Conservation (phyloP, 2,113 vertebrate genomes). For the Gobius niger region DNA sequence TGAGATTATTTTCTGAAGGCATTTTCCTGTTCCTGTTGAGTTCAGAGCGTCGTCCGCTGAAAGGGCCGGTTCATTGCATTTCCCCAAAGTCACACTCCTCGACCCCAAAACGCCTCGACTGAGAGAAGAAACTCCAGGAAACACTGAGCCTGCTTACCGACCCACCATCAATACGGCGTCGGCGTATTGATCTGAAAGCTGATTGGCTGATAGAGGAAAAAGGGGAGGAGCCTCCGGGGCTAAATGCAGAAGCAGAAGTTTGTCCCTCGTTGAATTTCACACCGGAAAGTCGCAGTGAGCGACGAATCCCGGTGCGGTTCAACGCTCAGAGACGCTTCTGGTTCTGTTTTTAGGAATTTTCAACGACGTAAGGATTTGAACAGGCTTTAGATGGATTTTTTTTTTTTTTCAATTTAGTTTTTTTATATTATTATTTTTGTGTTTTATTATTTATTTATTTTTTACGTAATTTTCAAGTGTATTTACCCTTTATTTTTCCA, state of each 20-base stretch:
- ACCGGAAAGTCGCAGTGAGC: background rate
- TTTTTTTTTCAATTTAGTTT: background rate
- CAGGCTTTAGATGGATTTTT: background rate
- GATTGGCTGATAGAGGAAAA: slow-evolving; percentile 6
- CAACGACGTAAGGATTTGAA: slow-evolving; percentile 2
- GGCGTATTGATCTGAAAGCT: background rate
- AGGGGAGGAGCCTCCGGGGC: slow-evolving; percentile 5
- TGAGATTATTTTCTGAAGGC: background rate
- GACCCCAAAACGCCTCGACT: background rate
- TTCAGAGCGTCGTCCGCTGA: slow-evolving; percentile 2
- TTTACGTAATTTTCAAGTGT: background rate
- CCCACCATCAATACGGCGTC: background rate
- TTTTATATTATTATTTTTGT: background rate
- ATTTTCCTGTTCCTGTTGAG: background rate
- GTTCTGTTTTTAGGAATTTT: slow-evolving; percentile 4
- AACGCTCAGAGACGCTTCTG: background rate
- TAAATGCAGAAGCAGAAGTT: slow-evolving; percentile 2
- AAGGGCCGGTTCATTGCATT: background rate
- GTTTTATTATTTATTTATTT: background rate
- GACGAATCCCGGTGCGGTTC: background rate
- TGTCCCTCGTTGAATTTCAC: background rate
- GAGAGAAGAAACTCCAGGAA: background rate
- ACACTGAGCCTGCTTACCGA: slow-evolving; percentile 5
- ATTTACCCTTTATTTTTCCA: background rate
- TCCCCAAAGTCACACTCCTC: background rate